Conservation (phyloP, 2,113 vertebrate species). For the Colinus virginianus region DNA sequence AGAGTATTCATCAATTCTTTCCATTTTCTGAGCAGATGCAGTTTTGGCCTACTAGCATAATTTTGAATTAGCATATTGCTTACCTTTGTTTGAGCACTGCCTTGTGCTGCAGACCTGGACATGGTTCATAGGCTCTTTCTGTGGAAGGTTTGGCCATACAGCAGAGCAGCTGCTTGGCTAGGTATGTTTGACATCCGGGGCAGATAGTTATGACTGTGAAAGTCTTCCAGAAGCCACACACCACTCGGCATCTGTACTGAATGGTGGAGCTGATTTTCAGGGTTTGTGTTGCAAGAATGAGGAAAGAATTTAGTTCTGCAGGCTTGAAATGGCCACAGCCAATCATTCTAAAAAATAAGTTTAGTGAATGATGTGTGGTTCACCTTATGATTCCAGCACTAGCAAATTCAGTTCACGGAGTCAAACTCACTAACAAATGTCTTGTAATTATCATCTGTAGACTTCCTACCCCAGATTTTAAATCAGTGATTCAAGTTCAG, state of each 20-base stretch:
- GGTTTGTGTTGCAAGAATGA: background rate
- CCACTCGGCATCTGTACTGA: background rate
- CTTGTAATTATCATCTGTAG: background rate
- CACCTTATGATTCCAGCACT: background rate
- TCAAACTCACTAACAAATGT: background rate
- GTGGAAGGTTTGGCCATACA: background rate
- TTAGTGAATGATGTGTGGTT: background rate
- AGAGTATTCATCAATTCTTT: background rate
- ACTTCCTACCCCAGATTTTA: background rate
- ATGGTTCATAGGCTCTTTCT: background rate
- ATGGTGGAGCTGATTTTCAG: background rate
- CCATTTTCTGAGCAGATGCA: background rate
- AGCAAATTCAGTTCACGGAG: background rate
- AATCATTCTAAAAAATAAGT: background rate
- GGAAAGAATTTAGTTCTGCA: background rate
- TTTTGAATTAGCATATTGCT: background rate
- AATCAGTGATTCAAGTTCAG: background rate
- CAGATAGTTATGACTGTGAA: background rate
- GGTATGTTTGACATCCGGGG: background rate
- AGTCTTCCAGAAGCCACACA: conserved; percentile 5
- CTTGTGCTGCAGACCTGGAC: background rate
- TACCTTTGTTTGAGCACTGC: background rate
- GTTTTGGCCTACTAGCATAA: background rate
- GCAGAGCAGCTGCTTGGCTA: background rate
- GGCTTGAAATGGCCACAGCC: background rate